These are phyloP conservation scores for Coregonus clupeaformis DNA, from an alignment of 2,113 vertebrate genomes.

Conservation along the genomic window DNA sequence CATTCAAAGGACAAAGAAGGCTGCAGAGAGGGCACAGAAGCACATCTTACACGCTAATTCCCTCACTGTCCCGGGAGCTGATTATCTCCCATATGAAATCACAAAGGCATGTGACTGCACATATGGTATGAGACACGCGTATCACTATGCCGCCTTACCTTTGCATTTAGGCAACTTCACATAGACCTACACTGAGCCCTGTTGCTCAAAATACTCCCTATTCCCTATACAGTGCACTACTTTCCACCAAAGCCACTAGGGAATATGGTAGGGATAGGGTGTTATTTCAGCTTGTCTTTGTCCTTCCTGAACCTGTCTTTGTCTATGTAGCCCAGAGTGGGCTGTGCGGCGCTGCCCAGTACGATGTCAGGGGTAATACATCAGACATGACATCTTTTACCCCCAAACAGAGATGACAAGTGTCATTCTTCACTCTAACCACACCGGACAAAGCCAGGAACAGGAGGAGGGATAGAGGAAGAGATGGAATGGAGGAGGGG, in stretches of 20 bases:
- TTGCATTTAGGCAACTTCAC: no score
- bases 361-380: conserved; percentile 36
- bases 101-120: not conserved
- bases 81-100: not conserved
- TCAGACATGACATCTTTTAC: conserved; percentile 29
- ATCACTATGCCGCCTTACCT: not conserved
- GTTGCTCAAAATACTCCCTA: no score
- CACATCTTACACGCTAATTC: conserved; percentile 11
- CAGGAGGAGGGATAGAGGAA: conserved; percentile 16
- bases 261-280: no score
- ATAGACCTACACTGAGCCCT: no score
- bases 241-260: no score
- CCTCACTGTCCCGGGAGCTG: not conserved
- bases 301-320: not conserved
- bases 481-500: conserved; percentile 22
- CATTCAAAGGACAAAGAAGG: not conserved
- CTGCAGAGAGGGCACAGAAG: conserved; percentile 4
- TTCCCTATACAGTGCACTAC: no score
- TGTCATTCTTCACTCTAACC: conserved; percentile 66
- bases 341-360: conserved; percentile 18
- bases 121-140: not conserved
- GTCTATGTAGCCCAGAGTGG: conserved; percentile 44
- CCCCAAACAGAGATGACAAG: conserved; percentile 43
- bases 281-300: not conserved
- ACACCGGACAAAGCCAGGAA: conserved; percentile 41